Conservation (phyloP, 2,797 vertebrate species). For the Tinamus major region DNA sequence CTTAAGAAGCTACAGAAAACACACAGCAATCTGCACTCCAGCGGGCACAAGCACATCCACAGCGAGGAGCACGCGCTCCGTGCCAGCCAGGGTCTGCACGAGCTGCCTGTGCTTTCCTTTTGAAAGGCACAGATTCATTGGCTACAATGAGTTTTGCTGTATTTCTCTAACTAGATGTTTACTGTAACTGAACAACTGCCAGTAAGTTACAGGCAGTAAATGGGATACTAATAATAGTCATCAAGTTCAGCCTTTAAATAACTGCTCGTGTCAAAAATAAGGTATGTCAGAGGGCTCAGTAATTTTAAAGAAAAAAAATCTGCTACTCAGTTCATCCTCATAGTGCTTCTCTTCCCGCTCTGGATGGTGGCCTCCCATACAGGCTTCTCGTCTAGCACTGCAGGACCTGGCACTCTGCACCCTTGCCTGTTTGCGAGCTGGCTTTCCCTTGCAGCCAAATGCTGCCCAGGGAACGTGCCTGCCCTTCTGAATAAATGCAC, state of each 20-base stretch:
- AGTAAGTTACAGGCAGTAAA: neutral
- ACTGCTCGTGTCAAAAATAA: neutral
- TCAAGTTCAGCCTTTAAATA: neutral
- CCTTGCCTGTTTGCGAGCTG: neutral
- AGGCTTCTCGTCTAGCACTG: neutral
- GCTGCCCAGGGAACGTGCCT: neutral
- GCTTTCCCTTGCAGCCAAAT: neutral
- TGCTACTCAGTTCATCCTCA: neutral
- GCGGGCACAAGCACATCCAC: neutral
- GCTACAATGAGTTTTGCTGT: neutral
- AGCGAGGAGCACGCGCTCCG: neutral
- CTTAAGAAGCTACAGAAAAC: constrained; percentile 20
- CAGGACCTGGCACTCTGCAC: neutral
- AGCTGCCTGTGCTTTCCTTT: neutral
- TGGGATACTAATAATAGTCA: neutral
- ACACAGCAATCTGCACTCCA: neutral
- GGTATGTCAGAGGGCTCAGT: neutral
- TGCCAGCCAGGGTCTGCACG: rapidly evolving
- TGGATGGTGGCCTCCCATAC: neutral
- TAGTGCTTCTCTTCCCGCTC: neutral
- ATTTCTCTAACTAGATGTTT: neutral
- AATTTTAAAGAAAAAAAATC: neutral
- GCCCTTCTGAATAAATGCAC: neutral
- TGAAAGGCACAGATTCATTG: neutral
- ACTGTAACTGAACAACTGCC: neutral